Conservation (phyloP, 2,797 vertebrate species). For the Vipera ursinii region DNA sequence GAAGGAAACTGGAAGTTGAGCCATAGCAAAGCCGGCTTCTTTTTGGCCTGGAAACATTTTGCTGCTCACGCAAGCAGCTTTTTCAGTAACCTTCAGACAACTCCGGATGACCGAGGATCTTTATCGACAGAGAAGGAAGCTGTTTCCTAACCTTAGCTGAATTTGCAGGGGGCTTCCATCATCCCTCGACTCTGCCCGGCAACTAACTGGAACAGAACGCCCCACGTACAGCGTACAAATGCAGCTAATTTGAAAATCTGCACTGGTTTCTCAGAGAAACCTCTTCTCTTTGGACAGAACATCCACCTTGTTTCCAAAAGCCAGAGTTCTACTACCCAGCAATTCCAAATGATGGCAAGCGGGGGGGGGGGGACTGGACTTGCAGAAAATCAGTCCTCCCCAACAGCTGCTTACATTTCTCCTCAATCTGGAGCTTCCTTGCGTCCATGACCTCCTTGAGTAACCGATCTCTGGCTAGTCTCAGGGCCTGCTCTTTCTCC, state of each 20-base stretch:
- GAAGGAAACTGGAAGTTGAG: background rate
- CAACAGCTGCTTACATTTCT: slow-evolving; percentile 77
- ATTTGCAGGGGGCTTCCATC: background rate
- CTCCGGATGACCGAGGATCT: background rate
- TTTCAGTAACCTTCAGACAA: background rate
- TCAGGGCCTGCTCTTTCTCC: slow-evolving; percentile 63
- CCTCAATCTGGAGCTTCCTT: slow-evolving; percentile 78
- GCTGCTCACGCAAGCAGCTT: background rate
- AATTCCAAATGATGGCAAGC: background rate
- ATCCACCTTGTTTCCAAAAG: background rate
- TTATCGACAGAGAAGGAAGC: background rate
- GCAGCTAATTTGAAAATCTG: background rate
- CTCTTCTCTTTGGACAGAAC: background rate
- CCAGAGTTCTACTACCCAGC: too few species aligned
- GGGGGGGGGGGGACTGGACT: too few species aligned
- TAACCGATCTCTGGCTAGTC: slow-evolving; percentile 75
- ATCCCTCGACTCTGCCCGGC: background rate
- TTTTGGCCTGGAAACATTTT: too few species aligned
- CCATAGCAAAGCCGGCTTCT: too few species aligned
- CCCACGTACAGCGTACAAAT: too few species aligned
- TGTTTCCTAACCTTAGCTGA: background rate
- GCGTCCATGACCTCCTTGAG: slow-evolving; percentile 79
- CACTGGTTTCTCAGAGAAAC: background rate
- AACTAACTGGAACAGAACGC: background rate
- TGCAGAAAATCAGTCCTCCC: background rate